phyloP scores from a whole-genome alignment of 2,888 invertebrate species.

The Sarcophaga rosellei region DNA sequence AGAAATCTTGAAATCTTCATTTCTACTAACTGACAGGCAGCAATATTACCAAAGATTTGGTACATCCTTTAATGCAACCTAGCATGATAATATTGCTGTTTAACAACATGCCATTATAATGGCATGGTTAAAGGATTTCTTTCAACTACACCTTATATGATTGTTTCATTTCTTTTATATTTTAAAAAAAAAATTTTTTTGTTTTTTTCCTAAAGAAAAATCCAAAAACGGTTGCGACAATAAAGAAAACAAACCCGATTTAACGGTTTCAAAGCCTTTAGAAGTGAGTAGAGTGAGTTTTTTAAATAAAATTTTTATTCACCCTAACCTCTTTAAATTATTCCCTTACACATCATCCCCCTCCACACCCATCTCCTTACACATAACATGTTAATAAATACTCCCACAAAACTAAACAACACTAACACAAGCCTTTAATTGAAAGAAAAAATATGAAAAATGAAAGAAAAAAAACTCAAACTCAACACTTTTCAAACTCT shows the following conservation, averaged over 20 bases:
- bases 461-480: conserved; percentile 28
- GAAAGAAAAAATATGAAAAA: conserved; percentile 8
- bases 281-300: conserved; percentile 54
- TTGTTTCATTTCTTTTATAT: too few species aligned
- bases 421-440: conserved; percentile 20
- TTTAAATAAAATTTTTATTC: neutral
- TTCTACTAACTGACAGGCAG: too few species aligned
- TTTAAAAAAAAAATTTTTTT: too few species aligned
- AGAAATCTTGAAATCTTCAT: too few species aligned
- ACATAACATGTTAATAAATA: conserved; percentile 1
- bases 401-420: conserved; percentile 1
- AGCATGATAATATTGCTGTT: too few species aligned
- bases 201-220: conserved; percentile 30
- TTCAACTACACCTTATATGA: too few species aligned
- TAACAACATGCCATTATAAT: too few species aligned
- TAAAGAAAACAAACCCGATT: conserved; percentile 37
- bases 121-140: too few species aligned
- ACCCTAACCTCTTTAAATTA: neutral
- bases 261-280: conserved; percentile 58
- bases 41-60: too few species aligned
- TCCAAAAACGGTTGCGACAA: neutral
- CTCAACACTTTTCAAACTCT: conserved; percentile 60
- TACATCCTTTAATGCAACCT: too few species aligned
- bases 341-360: neutral
- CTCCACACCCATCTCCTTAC: neutral